phyloP scores from a whole-genome alignment of 2,888 invertebrate genomes.

The Morinoia aosen region DNA sequence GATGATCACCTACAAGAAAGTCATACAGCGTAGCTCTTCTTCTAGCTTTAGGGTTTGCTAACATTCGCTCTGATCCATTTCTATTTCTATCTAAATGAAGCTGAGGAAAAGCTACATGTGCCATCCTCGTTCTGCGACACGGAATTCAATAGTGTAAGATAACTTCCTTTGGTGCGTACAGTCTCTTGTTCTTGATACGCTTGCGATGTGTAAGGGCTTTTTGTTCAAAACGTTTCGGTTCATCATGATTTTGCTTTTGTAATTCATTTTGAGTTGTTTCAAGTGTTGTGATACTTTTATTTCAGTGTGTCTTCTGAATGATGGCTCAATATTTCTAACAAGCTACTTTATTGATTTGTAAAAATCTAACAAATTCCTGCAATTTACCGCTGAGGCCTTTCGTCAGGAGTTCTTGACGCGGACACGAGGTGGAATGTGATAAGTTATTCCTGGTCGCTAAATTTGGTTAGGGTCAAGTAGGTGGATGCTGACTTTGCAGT shows the following conservation, averaged over 20 bases:
- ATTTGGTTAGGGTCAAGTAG: neutral
- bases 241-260: neutral
- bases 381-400: neutral
- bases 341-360: neutral
- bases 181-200: neutral
- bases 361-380: neutral
- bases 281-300: neutral
- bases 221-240: neutral
- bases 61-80: slow-evolving; percentile 18
- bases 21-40: neutral
- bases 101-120: neutral
- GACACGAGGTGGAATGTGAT: neutral
- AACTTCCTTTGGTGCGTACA: neutral
- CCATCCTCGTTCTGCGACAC: neutral
- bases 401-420: neutral
- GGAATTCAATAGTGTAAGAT: neutral
- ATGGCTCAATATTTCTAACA: neutral
- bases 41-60: slow-evolving; percentile 21
- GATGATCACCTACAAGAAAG: neutral
- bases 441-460: neutral
- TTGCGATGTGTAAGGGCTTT: neutral
- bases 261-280: neutral
- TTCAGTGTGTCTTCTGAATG: neutral
- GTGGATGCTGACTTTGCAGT: neutral
- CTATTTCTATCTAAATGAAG: slow-evolving; percentile 4